phyloP scores from a whole-genome alignment of 2,797 vertebrate genomes.

The Microchirus variegatus region DNA sequence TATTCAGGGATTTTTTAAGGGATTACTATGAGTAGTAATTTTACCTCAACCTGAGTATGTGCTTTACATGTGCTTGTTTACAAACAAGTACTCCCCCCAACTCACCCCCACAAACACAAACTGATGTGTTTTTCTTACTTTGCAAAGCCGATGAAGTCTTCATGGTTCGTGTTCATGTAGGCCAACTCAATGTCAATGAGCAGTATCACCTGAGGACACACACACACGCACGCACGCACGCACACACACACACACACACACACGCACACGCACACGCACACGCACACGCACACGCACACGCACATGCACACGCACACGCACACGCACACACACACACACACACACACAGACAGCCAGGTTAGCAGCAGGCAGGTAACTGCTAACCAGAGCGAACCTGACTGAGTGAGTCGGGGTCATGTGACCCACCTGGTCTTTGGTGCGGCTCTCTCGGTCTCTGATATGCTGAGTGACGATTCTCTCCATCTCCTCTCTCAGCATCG shows the following conservation, averaged over 20 bases:
- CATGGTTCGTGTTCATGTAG: constrained; percentile 97
- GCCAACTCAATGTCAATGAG: constrained; percentile 94
- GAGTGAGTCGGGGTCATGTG: neutral
- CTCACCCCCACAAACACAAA: neutral
- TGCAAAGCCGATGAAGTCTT: constrained; percentile 97
- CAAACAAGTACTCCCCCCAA: too few relatives aligned
- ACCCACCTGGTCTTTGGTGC: constrained; percentile 92
- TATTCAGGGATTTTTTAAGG: too few relatives aligned
- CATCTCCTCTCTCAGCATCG: constrained; percentile 96
- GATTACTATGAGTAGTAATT: too few relatives aligned
- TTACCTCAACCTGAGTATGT: too few relatives aligned
- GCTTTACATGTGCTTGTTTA: too few relatives aligned
- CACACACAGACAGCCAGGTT: neutral
- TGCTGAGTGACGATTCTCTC: constrained; percentile 97
- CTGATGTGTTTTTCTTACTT: constrained; percentile 83
- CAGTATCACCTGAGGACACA: constrained; percentile 87
- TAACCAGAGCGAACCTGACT: neutral
- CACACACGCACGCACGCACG: too few relatives aligned
- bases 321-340: constrained; percentile 18
- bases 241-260: constrained; percentile 10
- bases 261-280: constrained; percentile 8
- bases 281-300: constrained; percentile 9
- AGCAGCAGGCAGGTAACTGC: neutral
- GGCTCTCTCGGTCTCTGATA: constrained; percentile 94
- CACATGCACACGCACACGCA: constrained; percentile 17